These are phyloP conservation scores for Pammene aurita DNA, from an alignment of 2,888 invertebrate genomes.

Conservation along the genomic window DNA sequence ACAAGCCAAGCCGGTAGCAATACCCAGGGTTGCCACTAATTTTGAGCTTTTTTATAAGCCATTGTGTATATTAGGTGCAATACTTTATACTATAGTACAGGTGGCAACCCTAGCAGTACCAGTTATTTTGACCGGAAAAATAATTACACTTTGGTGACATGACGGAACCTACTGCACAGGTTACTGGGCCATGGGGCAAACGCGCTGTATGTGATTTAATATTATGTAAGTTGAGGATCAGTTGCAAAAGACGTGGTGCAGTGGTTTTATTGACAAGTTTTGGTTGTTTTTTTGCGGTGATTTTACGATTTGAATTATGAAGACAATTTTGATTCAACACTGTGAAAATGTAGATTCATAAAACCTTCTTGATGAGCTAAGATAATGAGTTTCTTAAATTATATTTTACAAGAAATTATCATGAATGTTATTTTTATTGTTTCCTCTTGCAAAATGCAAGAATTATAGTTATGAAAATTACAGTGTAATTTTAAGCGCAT, in stretches of 20 bases:
- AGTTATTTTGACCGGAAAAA: slow-evolving; percentile 20
- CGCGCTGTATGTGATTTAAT: slow-evolving; percentile 21
- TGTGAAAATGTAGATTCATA: no score
- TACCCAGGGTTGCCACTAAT: no score
- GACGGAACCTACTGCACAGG: slow-evolving; percentile 30
- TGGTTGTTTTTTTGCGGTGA: not conserved
- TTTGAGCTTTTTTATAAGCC: no score
- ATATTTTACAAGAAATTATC: no score
- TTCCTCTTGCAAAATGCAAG: no score
- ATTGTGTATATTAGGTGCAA: no score
- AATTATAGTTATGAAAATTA: no score
- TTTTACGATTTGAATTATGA: not conserved
- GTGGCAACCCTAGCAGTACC: not conserved
- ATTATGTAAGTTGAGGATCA: slow-evolving; percentile 25
- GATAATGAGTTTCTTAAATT: no score
- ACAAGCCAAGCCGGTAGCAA: not conserved
- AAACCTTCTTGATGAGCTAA: no score
- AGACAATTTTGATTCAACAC: not conserved
- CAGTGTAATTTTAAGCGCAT: no score
- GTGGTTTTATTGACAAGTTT: slow-evolving; percentile 4
- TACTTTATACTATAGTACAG: no score
- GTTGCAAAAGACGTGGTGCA: slow-evolving; percentile 22
- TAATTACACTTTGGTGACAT: slow-evolving; percentile 35
- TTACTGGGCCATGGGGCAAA: slow-evolving; percentile 35
- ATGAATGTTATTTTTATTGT: no score